Percentiles rank a stretch among this genome's conserved stretches.
Evolutionary conservation across 2,797 vertebrate species (phyloP).

Genomic region (Labeo calbasu): DNA sequence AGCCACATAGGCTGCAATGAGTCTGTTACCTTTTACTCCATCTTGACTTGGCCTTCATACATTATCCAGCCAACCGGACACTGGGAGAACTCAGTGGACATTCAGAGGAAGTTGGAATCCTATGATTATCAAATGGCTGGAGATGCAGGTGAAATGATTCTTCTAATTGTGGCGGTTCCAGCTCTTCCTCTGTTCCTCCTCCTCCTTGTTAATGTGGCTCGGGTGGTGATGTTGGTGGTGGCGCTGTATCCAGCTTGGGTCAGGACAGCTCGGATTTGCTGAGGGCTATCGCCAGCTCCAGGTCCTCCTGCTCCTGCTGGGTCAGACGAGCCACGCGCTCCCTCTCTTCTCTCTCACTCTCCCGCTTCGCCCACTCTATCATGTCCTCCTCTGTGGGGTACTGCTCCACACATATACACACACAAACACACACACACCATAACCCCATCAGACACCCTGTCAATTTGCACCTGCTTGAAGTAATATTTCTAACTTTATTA

Average conservation of each 20-base stretch:
- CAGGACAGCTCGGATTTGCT: conserved; percentile 98
- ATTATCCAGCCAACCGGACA: conserved; percentile 24
- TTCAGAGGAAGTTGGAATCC: conserved; percentile 32
- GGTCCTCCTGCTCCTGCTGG: conserved; percentile 97
- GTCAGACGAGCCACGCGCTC: conserved; percentile 92
- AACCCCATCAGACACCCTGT: conserved; percentile 22
- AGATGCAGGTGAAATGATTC: background rate
- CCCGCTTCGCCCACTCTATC: conserved; percentile 99
- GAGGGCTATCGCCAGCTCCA: conserved; percentile 98
- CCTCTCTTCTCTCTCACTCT: conserved; percentile 97
- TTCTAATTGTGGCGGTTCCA: conserved; percentile 26
- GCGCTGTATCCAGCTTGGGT: conserved; percentile 74
- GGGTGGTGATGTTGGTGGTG: conserved; percentile 47
- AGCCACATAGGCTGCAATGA: conserved; percentile 1
- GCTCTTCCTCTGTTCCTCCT: conserved; percentile 19
- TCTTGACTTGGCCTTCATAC: conserved; percentile 20
- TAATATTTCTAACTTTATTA: background rate
- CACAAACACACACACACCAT: conserved; percentile 52
- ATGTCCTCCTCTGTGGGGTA: conserved; percentile 98
- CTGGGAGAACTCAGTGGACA: conserved; percentile 35
- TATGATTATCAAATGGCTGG: conserved; percentile 29
- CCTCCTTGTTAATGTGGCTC: conserved; percentile 13
- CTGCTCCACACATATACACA: conserved; percentile 75
- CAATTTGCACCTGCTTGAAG: background rate
- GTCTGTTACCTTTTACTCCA: conserved; percentile 48